A percentile compares a stretch with the other conserved stretches of the same genome.
phyloP scores from a whole-genome alignment of 2,113 vertebrate species.

The Odocoileus hemionus region DNA sequence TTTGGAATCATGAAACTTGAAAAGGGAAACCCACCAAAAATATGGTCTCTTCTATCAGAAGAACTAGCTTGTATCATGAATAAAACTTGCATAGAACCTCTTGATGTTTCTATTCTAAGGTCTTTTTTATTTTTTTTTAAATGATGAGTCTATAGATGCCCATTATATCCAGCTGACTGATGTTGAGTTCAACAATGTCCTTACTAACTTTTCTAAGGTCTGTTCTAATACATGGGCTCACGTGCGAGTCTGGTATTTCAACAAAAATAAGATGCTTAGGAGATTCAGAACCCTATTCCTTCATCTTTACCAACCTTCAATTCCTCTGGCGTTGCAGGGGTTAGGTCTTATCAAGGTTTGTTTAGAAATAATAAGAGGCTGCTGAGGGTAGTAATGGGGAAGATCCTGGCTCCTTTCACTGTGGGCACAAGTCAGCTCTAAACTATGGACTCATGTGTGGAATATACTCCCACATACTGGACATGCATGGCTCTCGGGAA shows the following conservation, averaged over 20 bases:
- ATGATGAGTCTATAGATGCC: not conserved
- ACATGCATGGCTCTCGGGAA: rapidly evolving
- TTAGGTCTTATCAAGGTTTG: not conserved
- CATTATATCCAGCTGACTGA: not conserved
- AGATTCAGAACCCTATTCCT: not conserved
- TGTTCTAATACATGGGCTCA: not conserved
- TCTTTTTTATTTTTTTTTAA: not conserved
- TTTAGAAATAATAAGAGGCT: not conserved
- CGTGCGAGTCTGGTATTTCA: not conserved
- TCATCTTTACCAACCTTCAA: not conserved
- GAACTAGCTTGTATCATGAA: not conserved
- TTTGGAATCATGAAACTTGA: not conserved
- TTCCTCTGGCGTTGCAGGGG: not conserved
- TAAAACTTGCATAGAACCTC: not conserved
- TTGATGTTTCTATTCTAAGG: not conserved
- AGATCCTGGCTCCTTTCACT: not conserved
- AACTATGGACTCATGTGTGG: not conserved
- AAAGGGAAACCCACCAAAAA: not conserved
- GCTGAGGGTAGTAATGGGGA: not conserved
- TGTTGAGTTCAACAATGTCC: not conserved
- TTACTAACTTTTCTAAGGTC: not conserved
- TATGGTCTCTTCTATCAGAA: not conserved
- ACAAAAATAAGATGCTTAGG: not conserved
- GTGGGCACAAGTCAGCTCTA: not conserved
- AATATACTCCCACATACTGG: rapidly evolving